phyloP scores from a whole-genome alignment of 2,888 invertebrate genomes.

The Folsomia candida region DNA sequence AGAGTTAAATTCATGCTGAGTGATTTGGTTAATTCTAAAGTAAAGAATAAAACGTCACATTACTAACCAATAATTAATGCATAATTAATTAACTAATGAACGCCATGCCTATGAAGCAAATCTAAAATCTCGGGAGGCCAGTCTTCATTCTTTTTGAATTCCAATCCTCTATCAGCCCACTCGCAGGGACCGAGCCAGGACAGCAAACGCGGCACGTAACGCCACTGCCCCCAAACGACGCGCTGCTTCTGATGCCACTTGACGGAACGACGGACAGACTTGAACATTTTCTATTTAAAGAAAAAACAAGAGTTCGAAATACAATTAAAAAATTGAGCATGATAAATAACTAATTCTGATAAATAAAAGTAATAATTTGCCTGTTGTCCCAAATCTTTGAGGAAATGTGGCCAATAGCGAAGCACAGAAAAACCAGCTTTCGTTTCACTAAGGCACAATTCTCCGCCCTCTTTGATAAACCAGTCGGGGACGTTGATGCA shows the following conservation, averaged over 20 bases:
- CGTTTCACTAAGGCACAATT: slow-evolving; percentile 41
- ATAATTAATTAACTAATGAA: not conserved
- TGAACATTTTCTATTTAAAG: slow-evolving; percentile 34
- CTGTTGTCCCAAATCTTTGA: slow-evolving; percentile 34
- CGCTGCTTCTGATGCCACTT: slow-evolving; percentile 50
- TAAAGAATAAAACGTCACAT: slow-evolving; percentile 18
- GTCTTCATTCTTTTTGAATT: slow-evolving; percentile 49
- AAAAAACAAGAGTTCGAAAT: slow-evolving; percentile 3
- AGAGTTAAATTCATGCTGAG: slow-evolving; percentile 56
- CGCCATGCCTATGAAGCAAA: slow-evolving; percentile 50
- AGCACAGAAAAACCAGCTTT: slow-evolving; percentile 37
- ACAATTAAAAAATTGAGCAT: slow-evolving; percentile 2
- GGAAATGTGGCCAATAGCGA: slow-evolving; percentile 44
- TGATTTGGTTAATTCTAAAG: slow-evolving; percentile 49
- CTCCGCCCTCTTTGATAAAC: slow-evolving; percentile 49
- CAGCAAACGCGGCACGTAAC: slow-evolving; percentile 55
- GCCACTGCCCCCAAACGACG: slow-evolving; percentile 42
- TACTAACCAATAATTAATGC: not conserved
- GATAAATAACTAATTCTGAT: not conserved
- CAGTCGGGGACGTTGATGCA: slow-evolving; percentile 46
- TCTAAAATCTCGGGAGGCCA: slow-evolving; percentile 52
- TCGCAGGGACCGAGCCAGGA: slow-evolving; percentile 58
- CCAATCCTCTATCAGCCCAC: slow-evolving; percentile 55
- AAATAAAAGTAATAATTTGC: too few species aligned
- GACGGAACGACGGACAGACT: slow-evolving; percentile 34